Conservation (phyloP, 2,888 invertebrate genomes). For the Pachydiplax longipennis region DNA sequence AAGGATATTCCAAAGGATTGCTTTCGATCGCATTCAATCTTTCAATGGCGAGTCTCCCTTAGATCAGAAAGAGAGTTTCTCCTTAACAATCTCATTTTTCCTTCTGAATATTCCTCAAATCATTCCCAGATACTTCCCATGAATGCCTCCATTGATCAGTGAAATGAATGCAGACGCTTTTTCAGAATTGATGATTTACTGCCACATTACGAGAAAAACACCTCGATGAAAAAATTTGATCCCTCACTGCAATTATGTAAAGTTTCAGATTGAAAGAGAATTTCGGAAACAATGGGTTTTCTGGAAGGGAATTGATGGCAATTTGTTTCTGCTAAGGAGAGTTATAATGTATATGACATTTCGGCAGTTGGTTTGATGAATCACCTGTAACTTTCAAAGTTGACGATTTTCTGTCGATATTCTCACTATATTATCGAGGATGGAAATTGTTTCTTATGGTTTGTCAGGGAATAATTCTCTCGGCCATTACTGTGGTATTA, state of each 20-base stretch:
- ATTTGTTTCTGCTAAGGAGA: no score
- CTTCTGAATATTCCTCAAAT: neutral
- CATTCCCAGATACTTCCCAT: no score
- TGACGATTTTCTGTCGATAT: neutral
- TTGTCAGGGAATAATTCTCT: neutral
- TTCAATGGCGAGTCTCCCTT: no score
- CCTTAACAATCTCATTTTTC: neutral
- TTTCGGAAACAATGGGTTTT: neutral
- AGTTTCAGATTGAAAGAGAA: neutral
- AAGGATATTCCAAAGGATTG: no score
- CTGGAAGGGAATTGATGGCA: no score
- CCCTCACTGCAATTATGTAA: neutral
- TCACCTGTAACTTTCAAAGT: neutral
- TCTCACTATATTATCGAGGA: neutral
- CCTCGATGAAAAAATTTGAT: neutral
- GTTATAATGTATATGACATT: no score
- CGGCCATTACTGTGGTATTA: no score
- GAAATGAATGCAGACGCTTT: neutral
- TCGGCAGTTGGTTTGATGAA: neutral
- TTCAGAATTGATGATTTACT: slow-evolving; percentile 8
- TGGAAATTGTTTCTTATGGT: neutral
- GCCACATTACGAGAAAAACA: neutral
- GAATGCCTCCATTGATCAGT: neutral
- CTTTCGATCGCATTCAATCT: no score
- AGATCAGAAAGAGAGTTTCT: no score